Evolutionary conservation across 2,888 invertebrate species (phyloP), one percentile per base, ranked within the genome.

Genomic region (Pseudanteris insignis): DNA sequence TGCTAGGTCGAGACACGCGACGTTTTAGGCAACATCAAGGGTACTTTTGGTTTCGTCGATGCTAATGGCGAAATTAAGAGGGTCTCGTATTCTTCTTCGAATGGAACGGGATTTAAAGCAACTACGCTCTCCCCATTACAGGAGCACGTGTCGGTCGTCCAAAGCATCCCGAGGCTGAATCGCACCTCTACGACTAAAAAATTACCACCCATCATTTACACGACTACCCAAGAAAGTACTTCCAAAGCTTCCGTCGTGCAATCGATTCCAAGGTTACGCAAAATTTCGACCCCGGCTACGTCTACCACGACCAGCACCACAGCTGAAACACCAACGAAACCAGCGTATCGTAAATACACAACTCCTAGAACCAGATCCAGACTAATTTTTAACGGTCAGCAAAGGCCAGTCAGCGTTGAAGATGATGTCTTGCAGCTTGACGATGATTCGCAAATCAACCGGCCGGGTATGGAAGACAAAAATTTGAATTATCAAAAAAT

Each of bases 31-130:
- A 89, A 90, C 76, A 89, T 91, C 63, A 91, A 90, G 78, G 91
- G 91, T 28, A 91, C 91, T 41, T 92, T 90, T 72, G 92, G 92
- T 30, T 92, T 89, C 77, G 84, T 91, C 37, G 91, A 91, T 72
- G 86, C 86, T 51, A 85, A 86, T 72, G 91, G 92, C 4, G 87
- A 89, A 75, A 86, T 91, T 51, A 91, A 91, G 81, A 84, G 90
- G 50, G 89, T 92, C 43, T 89, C 91, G 1, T 92, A 92, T 77
- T 84, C 84, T 13, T 85, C 86, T 9, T 85, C 83, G 61, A 84
- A 85, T 63, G 83, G 82, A 38, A 81, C 83, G 3, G 83, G 79
- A 44, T 80, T 80, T 73, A 79, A 82, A 75, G 80, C 82, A 63
- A 78, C 82, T 41, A 76, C 82, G 62, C 72, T 79, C 57, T 79